phyloP scores from a whole-genome alignment of 2,113 vertebrate genomes.

The Cettia cetti region DNA sequence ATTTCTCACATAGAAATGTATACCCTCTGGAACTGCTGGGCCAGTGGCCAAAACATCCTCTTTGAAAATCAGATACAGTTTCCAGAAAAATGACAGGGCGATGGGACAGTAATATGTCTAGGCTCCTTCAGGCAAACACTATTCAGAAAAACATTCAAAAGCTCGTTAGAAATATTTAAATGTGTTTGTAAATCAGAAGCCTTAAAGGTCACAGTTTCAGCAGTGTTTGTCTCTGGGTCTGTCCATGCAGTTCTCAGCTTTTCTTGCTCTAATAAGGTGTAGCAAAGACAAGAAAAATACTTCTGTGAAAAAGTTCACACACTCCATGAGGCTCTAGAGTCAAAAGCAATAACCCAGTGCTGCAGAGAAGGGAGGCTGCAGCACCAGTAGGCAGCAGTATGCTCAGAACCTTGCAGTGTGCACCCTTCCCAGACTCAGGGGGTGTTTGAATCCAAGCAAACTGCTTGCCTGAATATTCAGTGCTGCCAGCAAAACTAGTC shows the following conservation, averaged over 20 bases:
- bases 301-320: neutral
- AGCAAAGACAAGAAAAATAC: neutral
- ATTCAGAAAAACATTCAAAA: neutral
- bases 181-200: rapidly evolving
- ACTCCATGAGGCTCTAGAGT: neutral
- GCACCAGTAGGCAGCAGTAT: neutral
- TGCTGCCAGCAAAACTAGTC: neutral
- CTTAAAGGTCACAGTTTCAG: neutral
- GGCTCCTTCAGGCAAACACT: neutral
- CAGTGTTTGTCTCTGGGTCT: neutral
- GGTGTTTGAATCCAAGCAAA: neutral
- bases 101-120: neutral
- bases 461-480: neutral
- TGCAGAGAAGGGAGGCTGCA: neutral
- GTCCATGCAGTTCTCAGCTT: neutral
- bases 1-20: neutral
- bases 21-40: neutral
- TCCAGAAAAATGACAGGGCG: neutral
- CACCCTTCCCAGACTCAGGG: neutral
- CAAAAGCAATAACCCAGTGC: neutral
- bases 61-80: neutral
- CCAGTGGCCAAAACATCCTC: neutral
- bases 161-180: neutral
- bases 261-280: neutral
- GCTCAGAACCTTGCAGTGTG: neutral